Conservation (phyloP, 1,140 invertebrate species). For the Lethocerus indicus region DNA sequence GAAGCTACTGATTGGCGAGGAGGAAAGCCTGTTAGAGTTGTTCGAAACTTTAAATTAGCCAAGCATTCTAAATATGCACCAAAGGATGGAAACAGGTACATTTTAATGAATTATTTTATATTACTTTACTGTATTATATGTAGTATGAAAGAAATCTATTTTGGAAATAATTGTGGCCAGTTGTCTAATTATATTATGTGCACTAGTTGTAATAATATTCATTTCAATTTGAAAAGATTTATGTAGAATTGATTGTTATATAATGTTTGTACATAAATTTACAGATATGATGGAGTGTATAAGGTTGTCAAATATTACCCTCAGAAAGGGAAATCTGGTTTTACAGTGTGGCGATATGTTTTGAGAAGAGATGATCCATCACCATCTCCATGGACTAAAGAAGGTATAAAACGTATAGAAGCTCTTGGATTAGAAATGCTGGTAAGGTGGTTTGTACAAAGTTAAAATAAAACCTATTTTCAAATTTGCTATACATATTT, state of each 20-base stretch:
- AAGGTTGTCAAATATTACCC: conserved; percentile 75
- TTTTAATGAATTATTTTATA: no score
- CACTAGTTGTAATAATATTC: conserved; percentile 9
- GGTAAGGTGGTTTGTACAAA: conserved; percentile 21
- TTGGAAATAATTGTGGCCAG: background rate
- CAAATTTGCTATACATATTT: conserved; percentile 1
- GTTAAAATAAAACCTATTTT: background rate
- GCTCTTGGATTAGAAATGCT: conserved; percentile 28
- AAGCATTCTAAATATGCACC: conserved; percentile 68
- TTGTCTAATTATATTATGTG: no score
- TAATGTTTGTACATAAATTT: conserved; percentile 1
- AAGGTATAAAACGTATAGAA: conserved; percentile 36
- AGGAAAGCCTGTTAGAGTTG: conserved; percentile 63
- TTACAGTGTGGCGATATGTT: conserved; percentile 64
- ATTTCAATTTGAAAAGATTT: background rate
- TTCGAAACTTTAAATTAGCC: conserved; percentile 54
- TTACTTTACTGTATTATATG: no score
- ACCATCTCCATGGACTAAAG: conserved; percentile 68
- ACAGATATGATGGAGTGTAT: conserved; percentile 56
- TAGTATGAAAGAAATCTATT: background rate
- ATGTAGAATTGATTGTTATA: background rate
- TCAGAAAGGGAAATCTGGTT: conserved; percentile 60
- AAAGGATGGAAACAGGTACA: conserved; percentile 47
- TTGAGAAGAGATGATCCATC: conserved; percentile 59
- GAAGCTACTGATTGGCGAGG: conserved; percentile 52